Evolutionary conservation across 1,140 invertebrate genomes (phyloP).

Genomic region (Anastrepha obliqua): DNA sequence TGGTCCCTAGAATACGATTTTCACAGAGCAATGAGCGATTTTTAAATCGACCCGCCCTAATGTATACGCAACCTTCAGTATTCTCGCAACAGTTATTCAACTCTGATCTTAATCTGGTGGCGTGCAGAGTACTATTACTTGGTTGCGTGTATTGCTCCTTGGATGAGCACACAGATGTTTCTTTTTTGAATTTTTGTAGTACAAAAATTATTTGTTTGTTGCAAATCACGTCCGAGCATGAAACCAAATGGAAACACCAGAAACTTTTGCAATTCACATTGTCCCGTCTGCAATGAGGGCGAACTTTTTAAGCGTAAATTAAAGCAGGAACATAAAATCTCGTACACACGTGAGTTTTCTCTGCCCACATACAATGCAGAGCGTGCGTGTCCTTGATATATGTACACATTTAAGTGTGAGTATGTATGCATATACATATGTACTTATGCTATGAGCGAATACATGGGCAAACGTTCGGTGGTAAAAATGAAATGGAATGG

Average conservation of each 20-base stretch:
- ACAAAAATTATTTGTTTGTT: background rate
- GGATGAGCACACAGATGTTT: too few relatives aligned
- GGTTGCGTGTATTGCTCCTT: too few relatives aligned
- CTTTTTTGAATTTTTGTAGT: background rate
- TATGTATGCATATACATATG: too few relatives aligned
- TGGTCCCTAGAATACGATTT: too few relatives aligned
- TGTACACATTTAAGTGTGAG: too few relatives aligned
- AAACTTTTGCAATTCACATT: background rate
- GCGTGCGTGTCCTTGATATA: background rate
- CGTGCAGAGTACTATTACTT: too few relatives aligned
- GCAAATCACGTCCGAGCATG: constrained; percentile 17
- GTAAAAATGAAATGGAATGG: constrained; percentile 10
- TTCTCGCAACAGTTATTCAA: too few relatives aligned
- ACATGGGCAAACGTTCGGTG: background rate
- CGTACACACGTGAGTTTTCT: background rate
- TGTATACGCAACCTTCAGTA: too few relatives aligned
- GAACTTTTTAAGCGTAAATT: constrained; percentile 29
- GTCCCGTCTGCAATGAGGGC: constrained; percentile 10
- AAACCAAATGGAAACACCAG: background rate
- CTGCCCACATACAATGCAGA: background rate
- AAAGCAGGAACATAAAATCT: background rate
- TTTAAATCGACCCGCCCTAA: too few relatives aligned
- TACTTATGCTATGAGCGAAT: background rate
- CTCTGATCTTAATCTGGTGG: too few relatives aligned
- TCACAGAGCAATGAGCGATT: too few relatives aligned